Evolutionary conservation across 2,113 vertebrate genomes (phyloP).

Genomic region (Charadrius vociferus): DNA sequence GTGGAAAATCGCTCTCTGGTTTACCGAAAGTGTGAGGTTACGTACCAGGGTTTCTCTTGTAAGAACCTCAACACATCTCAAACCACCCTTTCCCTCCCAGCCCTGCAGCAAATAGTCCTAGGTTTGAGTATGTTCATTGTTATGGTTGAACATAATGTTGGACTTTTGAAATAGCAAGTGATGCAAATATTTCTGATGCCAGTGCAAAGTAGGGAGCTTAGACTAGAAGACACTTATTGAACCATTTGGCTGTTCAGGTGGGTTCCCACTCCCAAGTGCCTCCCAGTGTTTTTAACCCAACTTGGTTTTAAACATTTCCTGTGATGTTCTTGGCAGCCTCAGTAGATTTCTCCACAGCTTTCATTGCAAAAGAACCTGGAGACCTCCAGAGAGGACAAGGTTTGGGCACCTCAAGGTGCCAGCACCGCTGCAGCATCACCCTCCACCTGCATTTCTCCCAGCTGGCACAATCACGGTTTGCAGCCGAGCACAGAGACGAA

Average conservation of each 20-base stretch:
- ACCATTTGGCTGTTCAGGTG: neutral
- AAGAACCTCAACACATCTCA: neutral
- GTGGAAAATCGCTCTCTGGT: neutral
- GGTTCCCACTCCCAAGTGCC: neutral
- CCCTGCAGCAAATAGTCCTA: neutral
- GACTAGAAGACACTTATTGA: neutral
- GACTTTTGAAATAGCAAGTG: neutral
- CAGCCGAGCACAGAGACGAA: neutral
- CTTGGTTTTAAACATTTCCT: neutral
- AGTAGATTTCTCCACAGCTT: neutral
- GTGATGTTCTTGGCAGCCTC: neutral
- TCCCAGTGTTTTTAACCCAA: neutral
- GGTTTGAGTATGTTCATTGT: neutral
- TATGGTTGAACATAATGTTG: neutral
- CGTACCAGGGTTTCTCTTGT: neutral
- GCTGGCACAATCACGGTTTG: rapidly evolving
- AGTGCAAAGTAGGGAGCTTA: neutral
- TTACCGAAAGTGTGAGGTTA: neutral
- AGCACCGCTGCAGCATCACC: neutral
- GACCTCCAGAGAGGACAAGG: neutral
- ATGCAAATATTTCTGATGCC: neutral
- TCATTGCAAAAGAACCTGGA: neutral
- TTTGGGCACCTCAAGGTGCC: neutral
- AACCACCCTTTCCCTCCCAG: neutral
- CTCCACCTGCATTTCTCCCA: neutral